phyloP scores from a whole-genome alignment of 2,113 vertebrate genomes.

The Todiramphus chloris region DNA sequence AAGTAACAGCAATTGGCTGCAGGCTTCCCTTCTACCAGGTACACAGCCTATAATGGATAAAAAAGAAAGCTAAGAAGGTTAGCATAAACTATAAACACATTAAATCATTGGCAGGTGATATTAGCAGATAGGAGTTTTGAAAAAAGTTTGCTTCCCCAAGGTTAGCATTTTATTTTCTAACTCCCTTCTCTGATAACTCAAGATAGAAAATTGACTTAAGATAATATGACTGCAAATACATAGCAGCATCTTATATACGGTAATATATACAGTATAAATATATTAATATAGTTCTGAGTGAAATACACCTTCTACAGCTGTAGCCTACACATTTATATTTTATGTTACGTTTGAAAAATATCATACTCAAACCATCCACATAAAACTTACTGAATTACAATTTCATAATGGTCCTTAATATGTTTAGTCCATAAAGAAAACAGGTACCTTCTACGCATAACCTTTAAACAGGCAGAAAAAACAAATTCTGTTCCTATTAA shows the following conservation, averaged over 20 bases:
- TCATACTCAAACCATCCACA: neutral
- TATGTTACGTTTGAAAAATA: neutral
- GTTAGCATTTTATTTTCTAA: slow-evolving; percentile 37
- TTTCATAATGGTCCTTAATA: neutral
- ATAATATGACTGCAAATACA: neutral
- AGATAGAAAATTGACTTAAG: slow-evolving; percentile 3
- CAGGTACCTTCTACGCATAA: neutral
- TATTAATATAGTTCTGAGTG: neutral
- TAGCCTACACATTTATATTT: neutral
- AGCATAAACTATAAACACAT: slow-evolving; percentile 44
- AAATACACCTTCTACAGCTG: neutral
- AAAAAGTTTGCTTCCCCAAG: slow-evolving; percentile 23
- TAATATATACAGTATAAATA: neutral
- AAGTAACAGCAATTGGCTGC: neutral
- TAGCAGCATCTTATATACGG: neutral
- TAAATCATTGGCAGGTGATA: slow-evolving; percentile 57
- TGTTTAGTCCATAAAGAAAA: neutral
- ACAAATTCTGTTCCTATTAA: neutral
- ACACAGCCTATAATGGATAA: neutral
- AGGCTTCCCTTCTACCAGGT: slow-evolving; percentile 4
- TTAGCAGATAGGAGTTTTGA: slow-evolving; percentile 11
- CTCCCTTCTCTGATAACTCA: slow-evolving; percentile 40
- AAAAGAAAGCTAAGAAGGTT: slow-evolving; percentile 39
- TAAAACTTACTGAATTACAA: neutral
- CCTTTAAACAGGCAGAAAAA: neutral